Base-by-base conservation (phyloP, 1,140 invertebrate species). In the Temnothorax curvispinosus region DNA sequence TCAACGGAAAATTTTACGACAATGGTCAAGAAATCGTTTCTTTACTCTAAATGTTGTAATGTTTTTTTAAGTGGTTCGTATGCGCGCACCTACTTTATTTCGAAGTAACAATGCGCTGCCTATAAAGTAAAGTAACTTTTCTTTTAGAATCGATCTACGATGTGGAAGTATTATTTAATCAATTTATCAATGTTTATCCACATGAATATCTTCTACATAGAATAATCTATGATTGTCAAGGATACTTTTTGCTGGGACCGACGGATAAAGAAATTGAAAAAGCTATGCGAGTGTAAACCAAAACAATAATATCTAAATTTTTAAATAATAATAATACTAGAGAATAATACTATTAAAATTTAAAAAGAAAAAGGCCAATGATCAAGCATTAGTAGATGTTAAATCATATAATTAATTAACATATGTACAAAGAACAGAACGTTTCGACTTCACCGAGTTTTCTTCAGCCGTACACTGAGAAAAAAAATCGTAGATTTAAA, bases 141-240 rank as follows among this genome's bases (percentile, higher is more conserved):
- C 13, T 72, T 85, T 60, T 54, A 92, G 90, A 74, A 54, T 62
- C 72, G 3, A 77, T 84, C 32, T 56, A 85, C 6, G 81, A 85
- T 9, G 50, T 54, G 21, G 52, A 60, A 6, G 4, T 18, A 27
- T n/a, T 93, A 38, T 93, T 94, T 41, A 74, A 75, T 21, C 74
- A 90, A 44, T 94, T 94, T 71, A 86, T 87, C 11, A 62, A 82
- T 71, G 67, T 86, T 32, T 94, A 94, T 89, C 87, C 81, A 2
- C 88, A 87, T 62, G 84, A 90, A 38, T 94, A 94, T 67, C 62
- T 90, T 1, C 38, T 94, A 13, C 72, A 74, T 0, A 13, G 32
- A 41, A 87, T 27, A 15, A 72, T 21, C 2, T 72, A 89, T 18
- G 85, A 87, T 3, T 94, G 93, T 35, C 27, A 88, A 6, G 92